A percentile compares a stretch with the other conserved stretches of the same genome.
phyloP scores from a whole-genome alignment of 2,113 vertebrate genomes.

The Ammodytes marinus region DNA sequence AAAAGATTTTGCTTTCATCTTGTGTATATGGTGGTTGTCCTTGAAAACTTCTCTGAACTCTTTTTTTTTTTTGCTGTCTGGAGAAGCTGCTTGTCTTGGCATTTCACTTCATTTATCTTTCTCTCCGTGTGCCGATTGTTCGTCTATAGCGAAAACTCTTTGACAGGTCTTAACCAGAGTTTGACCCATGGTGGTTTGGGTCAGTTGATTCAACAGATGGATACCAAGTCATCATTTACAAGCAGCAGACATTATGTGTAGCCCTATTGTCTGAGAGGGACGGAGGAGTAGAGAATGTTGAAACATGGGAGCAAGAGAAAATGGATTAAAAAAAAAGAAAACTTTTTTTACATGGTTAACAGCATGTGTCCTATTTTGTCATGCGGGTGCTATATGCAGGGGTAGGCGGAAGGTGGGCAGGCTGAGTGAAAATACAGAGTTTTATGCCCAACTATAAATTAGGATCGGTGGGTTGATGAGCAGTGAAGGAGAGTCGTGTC shows the following conservation, averaged over 20 bases:
- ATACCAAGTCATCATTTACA: constrained; percentile 20
- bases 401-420: constrained; percentile 64
- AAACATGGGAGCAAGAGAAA: constrained; percentile 7
- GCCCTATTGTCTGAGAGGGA: neutral
- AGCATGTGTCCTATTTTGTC: constrained; percentile 83
- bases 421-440: constrained; percentile 73
- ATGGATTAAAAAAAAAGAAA: constrained; percentile 39
- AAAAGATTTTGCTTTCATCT: constrained; percentile 77
- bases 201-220: constrained; percentile 34
- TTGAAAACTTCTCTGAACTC: constrained; percentile 79
- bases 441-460: constrained; percentile 85
- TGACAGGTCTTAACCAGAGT: constrained; percentile 35
- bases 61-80: constrained; percentile 28
- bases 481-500: constrained; percentile 83
- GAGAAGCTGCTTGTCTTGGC: constrained; percentile 53
- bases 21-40: constrained; percentile 69
- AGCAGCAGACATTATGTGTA: constrained; percentile 3
- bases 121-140: neutral
- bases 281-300: neutral
- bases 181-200: constrained; percentile 13
- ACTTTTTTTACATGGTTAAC: constrained; percentile 76
- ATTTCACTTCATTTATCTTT: constrained; percentile 31
- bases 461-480: constrained; percentile 81
- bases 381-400: constrained; percentile 68
- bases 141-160: neutral